phyloP scores from a whole-genome alignment of 2,113 vertebrate species.

The Phycodurus eques region DNA sequence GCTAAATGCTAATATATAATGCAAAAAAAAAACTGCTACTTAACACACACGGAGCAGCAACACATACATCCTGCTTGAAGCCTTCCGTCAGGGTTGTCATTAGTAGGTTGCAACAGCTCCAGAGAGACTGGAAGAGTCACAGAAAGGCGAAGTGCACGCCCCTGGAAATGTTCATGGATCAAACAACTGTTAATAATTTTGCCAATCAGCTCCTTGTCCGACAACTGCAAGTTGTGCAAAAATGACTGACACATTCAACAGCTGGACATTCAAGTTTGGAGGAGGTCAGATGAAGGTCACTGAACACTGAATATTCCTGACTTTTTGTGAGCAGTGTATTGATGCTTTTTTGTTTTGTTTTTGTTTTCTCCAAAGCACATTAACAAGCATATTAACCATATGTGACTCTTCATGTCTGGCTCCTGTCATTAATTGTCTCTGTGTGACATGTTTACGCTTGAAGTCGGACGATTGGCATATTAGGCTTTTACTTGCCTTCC shows the following conservation, averaged over 20 bases:
- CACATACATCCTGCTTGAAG: background rate
- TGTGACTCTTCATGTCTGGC: constrained; percentile 24
- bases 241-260: too few relatives aligned
- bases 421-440: constrained; percentile 8
- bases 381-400: constrained; percentile 40
- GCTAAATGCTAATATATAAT: too few relatives aligned
- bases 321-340: background rate
- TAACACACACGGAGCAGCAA: background rate
- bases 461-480: constrained; percentile 91
- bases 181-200: background rate
- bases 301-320: background rate
- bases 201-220: too few relatives aligned
- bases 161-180: background rate
- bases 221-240: background rate
- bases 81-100: background rate
- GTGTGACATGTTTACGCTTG: background rate
- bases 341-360: constrained; percentile 2
- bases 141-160: background rate
- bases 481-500: constrained; percentile 99
- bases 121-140: background rate
- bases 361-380: constrained; percentile 15
- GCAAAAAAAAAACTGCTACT: background rate
- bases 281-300: background rate
- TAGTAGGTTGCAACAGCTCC: too few relatives aligned
- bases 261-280: background rate